These are phyloP conservation scores for Drosophila bunnanda DNA, from an alignment of 2,888 invertebrate species.

Conservation along the genomic window DNA sequence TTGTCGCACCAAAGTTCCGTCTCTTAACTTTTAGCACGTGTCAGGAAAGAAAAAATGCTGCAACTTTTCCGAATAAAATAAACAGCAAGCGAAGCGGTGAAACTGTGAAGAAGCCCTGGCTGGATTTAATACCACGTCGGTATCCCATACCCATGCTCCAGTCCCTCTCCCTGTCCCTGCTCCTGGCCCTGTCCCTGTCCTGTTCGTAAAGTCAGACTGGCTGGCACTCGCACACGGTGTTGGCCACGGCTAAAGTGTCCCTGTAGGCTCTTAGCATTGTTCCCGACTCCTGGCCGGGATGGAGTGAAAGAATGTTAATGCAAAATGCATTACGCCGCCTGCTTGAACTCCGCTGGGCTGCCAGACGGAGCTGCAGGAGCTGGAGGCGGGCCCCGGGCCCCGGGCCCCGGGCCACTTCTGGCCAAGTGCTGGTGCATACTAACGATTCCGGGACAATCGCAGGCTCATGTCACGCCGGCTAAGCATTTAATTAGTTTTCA, in stretches of 20 bases:
- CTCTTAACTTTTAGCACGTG: slow-evolving; percentile 72
- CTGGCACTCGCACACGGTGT: slow-evolving; percentile 18
- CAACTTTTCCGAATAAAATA: slow-evolving; percentile 44
- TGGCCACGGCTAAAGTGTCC: slow-evolving; percentile 52
- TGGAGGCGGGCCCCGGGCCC: slow-evolving; percentile 22
- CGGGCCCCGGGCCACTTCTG: slow-evolving; percentile 36
- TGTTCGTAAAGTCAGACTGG: slow-evolving; percentile 17
- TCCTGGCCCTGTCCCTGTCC: neutral
- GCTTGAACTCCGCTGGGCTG: slow-evolving; percentile 67
- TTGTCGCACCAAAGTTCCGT: slow-evolving; percentile 31
- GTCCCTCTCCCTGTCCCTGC: neutral
- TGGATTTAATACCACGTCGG: slow-evolving; percentile 28
- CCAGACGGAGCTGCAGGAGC: slow-evolving; percentile 43
- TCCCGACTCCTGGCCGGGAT: slow-evolving; percentile 45
- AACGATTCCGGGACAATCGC: slow-evolving; percentile 45
- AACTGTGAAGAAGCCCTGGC: slow-evolving; percentile 33
- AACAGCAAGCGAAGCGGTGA: slow-evolving; percentile 18
- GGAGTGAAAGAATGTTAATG: slow-evolving; percentile 63
- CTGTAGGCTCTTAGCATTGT: slow-evolving; percentile 67
- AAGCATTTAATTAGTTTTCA: slow-evolving; percentile 62
- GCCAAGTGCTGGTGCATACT: slow-evolving; percentile 48
- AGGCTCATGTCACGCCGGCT: slow-evolving; percentile 36
- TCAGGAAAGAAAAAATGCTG: slow-evolving; percentile 48
- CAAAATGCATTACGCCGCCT: slow-evolving; percentile 75
- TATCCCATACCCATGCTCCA: neutral